These are phyloP conservation scores for Philhelius pedissequus DNA, from an alignment of 2,888 invertebrate genomes.

Conservation along the genomic window DNA sequence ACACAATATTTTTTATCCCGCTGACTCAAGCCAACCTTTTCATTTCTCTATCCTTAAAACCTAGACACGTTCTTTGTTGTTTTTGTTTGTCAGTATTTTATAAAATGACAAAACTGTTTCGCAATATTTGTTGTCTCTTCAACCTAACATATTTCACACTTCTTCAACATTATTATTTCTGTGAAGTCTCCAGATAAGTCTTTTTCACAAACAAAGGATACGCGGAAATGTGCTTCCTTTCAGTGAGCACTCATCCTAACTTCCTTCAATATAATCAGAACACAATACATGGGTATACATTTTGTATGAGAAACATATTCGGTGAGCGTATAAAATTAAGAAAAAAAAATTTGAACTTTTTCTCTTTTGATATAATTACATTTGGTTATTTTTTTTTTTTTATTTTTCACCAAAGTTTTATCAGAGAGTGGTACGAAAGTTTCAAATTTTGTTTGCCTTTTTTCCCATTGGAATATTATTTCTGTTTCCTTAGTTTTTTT, in stretches of 20 bases:
- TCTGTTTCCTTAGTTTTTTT: not conserved
- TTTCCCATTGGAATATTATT: not conserved
- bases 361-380: slow-evolving; percentile 40
- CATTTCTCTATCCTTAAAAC: not conserved
- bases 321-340: not conserved
- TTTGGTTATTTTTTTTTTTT: not conserved
- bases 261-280: not conserved
- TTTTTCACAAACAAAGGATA: not conserved
- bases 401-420: slow-evolving; percentile 32
- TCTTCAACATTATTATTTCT: not conserved
- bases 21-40: not conserved
- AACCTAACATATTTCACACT: not conserved
- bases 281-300: no score
- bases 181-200: not conserved
- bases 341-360: slow-evolving; percentile 19
- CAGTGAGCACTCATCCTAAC: not conserved
- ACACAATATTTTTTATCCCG: not conserved
- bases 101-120: not conserved
- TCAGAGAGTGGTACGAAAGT: slow-evolving; percentile 16
- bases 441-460: not conserved
- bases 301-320: not conserved
- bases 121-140: not conserved
- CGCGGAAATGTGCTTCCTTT: not conserved
- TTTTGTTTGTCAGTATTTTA: not conserved
- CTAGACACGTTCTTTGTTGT: not conserved